phyloP scores from a whole-genome alignment of 1,140 invertebrate genomes.

The Euwallacea fornicatus region DNA sequence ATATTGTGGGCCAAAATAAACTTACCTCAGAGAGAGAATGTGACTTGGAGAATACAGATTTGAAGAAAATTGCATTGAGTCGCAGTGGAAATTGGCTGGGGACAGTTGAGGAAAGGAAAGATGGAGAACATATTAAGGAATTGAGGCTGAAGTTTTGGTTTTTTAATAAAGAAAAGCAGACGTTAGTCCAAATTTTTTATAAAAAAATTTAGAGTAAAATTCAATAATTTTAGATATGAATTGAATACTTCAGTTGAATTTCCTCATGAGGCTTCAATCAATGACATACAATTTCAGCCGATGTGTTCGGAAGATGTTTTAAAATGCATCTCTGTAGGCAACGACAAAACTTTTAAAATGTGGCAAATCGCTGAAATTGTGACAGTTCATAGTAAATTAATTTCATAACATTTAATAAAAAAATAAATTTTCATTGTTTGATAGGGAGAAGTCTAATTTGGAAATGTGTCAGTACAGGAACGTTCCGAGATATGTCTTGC shows the following conservation, averaged over 20 bases:
- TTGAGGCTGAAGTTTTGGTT: slow-evolving; percentile 80
- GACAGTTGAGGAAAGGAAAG: slow-evolving; percentile 70
- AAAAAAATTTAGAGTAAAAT: not conserved
- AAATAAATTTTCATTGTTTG: not conserved
- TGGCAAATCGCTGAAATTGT: slow-evolving; percentile 65
- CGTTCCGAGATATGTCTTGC: slow-evolving; percentile 63
- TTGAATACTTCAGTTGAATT: slow-evolving; percentile 74
- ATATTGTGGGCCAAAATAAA: slow-evolving; percentile 74
- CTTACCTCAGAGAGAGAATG: slow-evolving; percentile 63
- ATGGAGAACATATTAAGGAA: slow-evolving; percentile 62
- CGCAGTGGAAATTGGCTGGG: slow-evolving; percentile 74
- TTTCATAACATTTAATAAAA: not conserved
- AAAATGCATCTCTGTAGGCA: slow-evolving; percentile 66
- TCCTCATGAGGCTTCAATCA: slow-evolving; percentile 69
- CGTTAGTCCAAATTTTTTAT: slow-evolving; percentile 54
- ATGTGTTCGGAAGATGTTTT: slow-evolving; percentile 53
- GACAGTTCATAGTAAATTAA: slow-evolving; percentile 58
- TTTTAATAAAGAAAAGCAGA: slow-evolving; percentile 64
- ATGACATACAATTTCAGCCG: slow-evolving; percentile 66
- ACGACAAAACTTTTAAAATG: slow-evolving; percentile 72
- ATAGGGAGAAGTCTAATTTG: slow-evolving; percentile 61
- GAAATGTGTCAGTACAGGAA: slow-evolving; percentile 66
- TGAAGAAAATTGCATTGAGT: slow-evolving; percentile 69
- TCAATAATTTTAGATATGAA: slow-evolving; percentile 59
- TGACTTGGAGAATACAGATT: slow-evolving; percentile 67